phyloP scores from a whole-genome alignment of 2,113 vertebrate genomes.

The Macaca nemestrina region DNA sequence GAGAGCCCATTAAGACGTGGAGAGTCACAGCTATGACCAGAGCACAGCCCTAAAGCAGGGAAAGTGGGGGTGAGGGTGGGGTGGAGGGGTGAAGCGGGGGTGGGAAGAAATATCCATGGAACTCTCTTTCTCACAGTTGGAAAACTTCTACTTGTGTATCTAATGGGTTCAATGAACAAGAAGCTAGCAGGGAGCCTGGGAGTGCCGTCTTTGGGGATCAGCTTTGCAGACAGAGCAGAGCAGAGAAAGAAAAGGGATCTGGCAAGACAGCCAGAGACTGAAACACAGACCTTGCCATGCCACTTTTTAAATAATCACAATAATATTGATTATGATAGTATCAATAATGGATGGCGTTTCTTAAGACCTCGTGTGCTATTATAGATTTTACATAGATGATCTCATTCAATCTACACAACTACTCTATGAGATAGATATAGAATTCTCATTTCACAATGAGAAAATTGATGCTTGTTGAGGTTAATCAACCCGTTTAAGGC shows the following conservation, averaged over 20 bases:
- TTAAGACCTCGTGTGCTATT: neutral
- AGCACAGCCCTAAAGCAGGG: neutral
- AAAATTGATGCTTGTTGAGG: neutral
- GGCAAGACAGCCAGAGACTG: neutral
- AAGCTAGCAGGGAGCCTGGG: neutral
- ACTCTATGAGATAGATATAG: neutral
- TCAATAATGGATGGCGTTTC: neutral
- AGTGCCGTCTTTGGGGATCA: neutral
- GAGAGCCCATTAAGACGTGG: neutral
- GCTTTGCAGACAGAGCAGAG: neutral
- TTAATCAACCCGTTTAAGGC: neutral
- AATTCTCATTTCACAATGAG: neutral
- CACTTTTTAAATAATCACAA: neutral
- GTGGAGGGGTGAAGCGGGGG: no score
- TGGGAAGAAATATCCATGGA: neutral
- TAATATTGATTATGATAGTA: no score
- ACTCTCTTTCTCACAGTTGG: neutral
- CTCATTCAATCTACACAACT: neutral
- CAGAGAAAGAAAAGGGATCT: neutral
- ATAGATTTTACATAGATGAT: neutral
- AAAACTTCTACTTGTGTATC: neutral
- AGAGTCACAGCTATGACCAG: neutral
- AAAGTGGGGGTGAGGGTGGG: no score
- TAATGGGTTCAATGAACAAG: neutral
- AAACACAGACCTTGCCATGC: neutral